Evolutionary conservation across 2,113 vertebrate genomes (phyloP).

Genomic region (Spea bombifrons): DNA sequence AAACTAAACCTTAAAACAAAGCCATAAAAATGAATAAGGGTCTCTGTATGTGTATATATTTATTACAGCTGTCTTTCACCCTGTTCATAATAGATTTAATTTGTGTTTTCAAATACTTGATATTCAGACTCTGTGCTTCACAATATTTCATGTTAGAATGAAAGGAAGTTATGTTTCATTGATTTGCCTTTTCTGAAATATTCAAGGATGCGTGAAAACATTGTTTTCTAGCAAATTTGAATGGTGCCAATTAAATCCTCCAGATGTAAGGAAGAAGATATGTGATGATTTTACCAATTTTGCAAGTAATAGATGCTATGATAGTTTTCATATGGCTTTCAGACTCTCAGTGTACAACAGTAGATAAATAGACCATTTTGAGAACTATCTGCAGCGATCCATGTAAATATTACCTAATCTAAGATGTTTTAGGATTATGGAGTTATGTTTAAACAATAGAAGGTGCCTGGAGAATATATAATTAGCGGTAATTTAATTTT

Average conservation of each 20-base stretch:
- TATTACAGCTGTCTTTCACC: not conserved
- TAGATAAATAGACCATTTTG: not conserved
- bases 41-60: too few relatives aligned
- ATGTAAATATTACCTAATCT: too few relatives aligned
- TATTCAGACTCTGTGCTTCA: not conserved
- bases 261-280: not conserved
- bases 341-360: not conserved
- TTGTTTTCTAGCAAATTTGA: not conserved
- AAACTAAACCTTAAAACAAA: too few relatives aligned
- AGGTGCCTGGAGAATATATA: too few relatives aligned
- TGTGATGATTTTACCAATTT: not conserved
- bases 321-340: not conserved
- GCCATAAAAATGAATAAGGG: too few relatives aligned
- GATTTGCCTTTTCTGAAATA: slow-evolving; percentile 1
- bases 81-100: not conserved
- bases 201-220: not conserved
- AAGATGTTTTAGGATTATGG: too few relatives aligned
- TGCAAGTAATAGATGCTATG: not conserved
- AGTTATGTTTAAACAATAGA: too few relatives aligned
- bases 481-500: too few relatives aligned
- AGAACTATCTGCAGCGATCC: too few relatives aligned
- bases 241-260: not conserved
- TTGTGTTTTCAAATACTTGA: not conserved
- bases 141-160: not conserved
- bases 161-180: not conserved